phyloP scores from a whole-genome alignment of 2,797 vertebrate genomes.

The Acomys russatus region DNA sequence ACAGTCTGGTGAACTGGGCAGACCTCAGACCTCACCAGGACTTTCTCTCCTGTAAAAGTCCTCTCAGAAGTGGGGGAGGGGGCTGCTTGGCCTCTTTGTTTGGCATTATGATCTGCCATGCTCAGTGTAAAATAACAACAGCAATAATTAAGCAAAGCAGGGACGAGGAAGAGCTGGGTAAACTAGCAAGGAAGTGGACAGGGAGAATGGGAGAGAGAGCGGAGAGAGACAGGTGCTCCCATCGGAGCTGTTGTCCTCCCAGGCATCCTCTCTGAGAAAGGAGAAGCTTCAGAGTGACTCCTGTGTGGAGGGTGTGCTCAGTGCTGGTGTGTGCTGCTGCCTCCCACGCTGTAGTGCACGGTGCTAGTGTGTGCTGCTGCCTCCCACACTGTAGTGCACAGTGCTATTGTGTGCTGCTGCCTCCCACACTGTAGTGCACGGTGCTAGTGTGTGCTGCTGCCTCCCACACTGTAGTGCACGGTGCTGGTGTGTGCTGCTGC shows the following conservation, averaged over 20 bases:
- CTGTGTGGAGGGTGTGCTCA: no score
- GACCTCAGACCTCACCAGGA: neutral
- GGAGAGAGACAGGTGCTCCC: neutral
- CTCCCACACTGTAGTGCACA: no score
- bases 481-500: neutral
- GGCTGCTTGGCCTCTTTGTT: neutral
- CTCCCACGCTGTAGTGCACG: neutral
- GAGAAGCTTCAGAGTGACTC: neutral
- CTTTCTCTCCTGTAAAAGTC: neutral
- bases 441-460: neutral
- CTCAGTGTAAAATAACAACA: neutral
- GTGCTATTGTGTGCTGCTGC: neutral
- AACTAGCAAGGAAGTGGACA: neutral
- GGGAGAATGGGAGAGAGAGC: neutral
- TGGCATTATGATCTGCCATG: neutral
- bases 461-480: neutral
- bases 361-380: neutral
- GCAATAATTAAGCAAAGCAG: neutral
- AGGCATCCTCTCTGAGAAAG: neutral
- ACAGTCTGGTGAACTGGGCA: neutral
- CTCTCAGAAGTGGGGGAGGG: neutral
- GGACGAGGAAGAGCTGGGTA: neutral
- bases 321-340: neutral
- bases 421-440: neutral
- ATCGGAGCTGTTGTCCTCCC: neutral